Conservation (phyloP, 92 coral and sea anemone genomes). For the Palythoa heliodiscus region DNA sequence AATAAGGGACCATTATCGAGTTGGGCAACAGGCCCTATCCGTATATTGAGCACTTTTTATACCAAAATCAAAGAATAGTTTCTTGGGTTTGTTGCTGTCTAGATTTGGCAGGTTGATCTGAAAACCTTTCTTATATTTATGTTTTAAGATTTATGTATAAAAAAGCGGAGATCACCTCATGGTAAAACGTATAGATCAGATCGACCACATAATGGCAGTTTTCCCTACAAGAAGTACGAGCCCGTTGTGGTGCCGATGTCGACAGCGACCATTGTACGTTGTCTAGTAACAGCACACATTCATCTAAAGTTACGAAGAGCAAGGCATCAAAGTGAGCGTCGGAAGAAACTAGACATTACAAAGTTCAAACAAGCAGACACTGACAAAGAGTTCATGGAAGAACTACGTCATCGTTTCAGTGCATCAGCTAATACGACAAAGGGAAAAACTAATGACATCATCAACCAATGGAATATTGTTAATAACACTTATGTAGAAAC, state of each 20-base stretch:
- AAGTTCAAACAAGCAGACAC: neutral
- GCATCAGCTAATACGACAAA: slow-evolving; percentile 7
- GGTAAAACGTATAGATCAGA: too few relatives aligned
- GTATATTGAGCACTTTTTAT: too few relatives aligned
- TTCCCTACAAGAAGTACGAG: neutral
- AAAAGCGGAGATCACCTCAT: too few relatives aligned
- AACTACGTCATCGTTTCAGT: neutral
- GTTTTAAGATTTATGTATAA: too few relatives aligned
- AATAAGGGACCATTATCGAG: too few relatives aligned
- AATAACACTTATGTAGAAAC: neutral
- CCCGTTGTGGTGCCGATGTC: neutral
- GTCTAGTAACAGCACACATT: neutral
- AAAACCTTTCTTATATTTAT: too few relatives aligned
- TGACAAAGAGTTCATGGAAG: neutral
- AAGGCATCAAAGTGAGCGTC: neutral
- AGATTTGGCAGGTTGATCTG: too few relatives aligned
- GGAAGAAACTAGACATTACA: neutral
- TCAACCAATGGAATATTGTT: neutral
- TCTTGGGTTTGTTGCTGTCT: too few relatives aligned
- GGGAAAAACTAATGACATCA: neutral
- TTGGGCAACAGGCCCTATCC: too few relatives aligned
- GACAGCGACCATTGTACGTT: neutral
- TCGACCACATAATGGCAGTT: neutral
- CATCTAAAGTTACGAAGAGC: neutral
- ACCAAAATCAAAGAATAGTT: too few relatives aligned